phyloP scores from a whole-genome alignment of 1,140 invertebrate species.

The Aleiodes sp. region DNA sequence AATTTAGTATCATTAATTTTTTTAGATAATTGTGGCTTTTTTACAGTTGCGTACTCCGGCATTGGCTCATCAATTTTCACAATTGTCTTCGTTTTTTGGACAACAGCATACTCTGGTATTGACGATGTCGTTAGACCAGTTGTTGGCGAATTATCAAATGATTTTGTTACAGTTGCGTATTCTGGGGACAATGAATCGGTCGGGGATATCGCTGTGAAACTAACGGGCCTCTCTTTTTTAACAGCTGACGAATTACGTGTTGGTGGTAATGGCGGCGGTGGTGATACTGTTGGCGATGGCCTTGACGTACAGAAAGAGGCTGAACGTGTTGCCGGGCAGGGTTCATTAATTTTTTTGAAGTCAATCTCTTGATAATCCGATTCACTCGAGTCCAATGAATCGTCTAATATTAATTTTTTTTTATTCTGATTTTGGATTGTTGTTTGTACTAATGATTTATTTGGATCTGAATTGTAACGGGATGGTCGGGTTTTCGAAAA shows the following conservation, averaged over 20 bases:
- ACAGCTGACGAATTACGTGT: slow-evolving; percentile 54
- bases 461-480: slow-evolving; percentile 73
- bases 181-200: slow-evolving; percentile 48
- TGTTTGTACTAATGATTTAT: slow-evolving; percentile 63
- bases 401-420: slow-evolving; percentile 39
- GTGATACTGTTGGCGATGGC: slow-evolving; percentile 45
- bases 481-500: slow-evolving; percentile 79
- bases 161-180: slow-evolving; percentile 59
- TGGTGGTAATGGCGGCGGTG: slow-evolving; percentile 55
- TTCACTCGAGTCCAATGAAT: slow-evolving; percentile 28
- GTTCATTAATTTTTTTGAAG: slow-evolving; percentile 36
- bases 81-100: slow-evolving; percentile 47
- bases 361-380: slow-evolving; percentile 44
- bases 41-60: slow-evolving; percentile 61
- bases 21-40: slow-evolving; percentile 44
- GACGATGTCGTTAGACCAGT: too few species aligned
- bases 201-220: slow-evolving; percentile 47
- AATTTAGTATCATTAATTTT: slow-evolving; percentile 37
- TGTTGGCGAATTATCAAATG: slow-evolving; percentile 52
- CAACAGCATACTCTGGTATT: slow-evolving; percentile 60
- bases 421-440: slow-evolving; percentile 53
- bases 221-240: slow-evolving; percentile 52
- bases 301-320: slow-evolving; percentile 58
- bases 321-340: slow-evolving; percentile 51
- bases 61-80: slow-evolving; percentile 40